Percentiles rank a stretch among this genome's conserved stretches.
phyloP scores from a whole-genome alignment of 2,888 invertebrate genomes.

The Limenitis arthemis region DNA sequence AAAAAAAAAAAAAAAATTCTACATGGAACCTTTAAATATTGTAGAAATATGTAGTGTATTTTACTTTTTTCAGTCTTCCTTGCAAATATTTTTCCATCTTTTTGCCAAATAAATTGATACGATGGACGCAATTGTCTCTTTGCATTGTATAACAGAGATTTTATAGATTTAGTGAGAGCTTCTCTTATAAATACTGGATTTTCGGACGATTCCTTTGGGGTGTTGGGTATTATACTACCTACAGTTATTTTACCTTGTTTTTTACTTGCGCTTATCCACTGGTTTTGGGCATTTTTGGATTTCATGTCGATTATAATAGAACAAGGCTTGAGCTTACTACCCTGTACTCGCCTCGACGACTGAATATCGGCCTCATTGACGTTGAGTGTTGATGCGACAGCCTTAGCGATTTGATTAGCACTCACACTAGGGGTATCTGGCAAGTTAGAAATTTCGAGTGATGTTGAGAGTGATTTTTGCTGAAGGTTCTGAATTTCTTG shows the following conservation, averaged over 20 bases:
- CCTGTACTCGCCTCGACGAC: conserved; percentile 13
- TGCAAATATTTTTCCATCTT: conserved; percentile 23
- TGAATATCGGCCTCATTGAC: conserved; percentile 12
- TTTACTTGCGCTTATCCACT: conserved; percentile 25
- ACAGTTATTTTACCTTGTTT: conserved; percentile 19
- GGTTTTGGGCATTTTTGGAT: conserved; percentile 9
- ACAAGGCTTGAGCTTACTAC: conserved; percentile 22
- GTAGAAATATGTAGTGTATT: too few species aligned
- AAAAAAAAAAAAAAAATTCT: too few species aligned
- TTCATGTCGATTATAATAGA: conserved; percentile 24
- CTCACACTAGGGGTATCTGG: conserved; percentile 10
- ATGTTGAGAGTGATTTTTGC: conserved; percentile 14
- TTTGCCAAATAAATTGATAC: conserved; percentile 25
- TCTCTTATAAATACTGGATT: too few species aligned
- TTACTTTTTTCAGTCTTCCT: conserved; percentile 19
- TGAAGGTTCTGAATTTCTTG: conserved; percentile 15
- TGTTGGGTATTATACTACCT: conserved; percentile 17
- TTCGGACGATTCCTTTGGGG: conserved; percentile 19
- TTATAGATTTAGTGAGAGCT: conserved; percentile 22
- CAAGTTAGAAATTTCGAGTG: conserved; percentile 18
- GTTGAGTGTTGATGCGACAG: conserved; percentile 19
- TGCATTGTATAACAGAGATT: conserved; percentile 22
- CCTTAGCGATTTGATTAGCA: conserved; percentile 9
- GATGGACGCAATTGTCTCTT: conserved; percentile 13
- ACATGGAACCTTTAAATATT: too few species aligned